phyloP scores from a whole-genome alignment of 2,113 vertebrate genomes.

The Chloropsis hardwickii region DNA sequence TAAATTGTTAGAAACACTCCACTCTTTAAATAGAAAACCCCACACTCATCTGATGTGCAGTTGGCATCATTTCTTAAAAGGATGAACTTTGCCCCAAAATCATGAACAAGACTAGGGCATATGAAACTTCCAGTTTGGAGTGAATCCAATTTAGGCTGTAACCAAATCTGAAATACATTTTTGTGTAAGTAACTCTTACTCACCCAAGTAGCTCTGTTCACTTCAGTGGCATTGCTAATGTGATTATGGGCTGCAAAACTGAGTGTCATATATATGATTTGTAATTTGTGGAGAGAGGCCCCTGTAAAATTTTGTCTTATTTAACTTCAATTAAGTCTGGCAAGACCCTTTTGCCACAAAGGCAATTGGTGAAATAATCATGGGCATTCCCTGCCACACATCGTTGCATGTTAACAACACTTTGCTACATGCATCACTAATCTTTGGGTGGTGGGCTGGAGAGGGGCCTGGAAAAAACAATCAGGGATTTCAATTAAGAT shows the following conservation, averaged over 20 bases:
- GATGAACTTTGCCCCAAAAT: constrained; percentile 17
- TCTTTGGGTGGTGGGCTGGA: background rate
- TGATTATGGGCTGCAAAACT: constrained; percentile 36
- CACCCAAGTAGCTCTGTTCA: background rate
- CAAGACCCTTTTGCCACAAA: background rate
- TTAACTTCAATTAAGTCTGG: constrained; percentile 1
- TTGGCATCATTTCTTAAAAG: background rate
- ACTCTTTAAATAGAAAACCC: background rate
- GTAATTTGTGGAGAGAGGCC: background rate
- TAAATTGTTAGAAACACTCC: background rate
- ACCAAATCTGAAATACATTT: background rate
- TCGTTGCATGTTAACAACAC: background rate
- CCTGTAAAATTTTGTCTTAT: background rate
- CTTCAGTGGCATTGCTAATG: constrained; percentile 14
- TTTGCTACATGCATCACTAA: background rate
- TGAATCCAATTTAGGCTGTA: background rate
- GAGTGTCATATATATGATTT: background rate
- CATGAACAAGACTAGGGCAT: background rate
- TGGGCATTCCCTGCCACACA: background rate
- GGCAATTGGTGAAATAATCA: background rate
- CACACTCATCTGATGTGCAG: background rate
- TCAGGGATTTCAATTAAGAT: constrained; percentile 4
- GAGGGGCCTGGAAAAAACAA: constrained; percentile 11
- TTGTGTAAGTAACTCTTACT: background rate
- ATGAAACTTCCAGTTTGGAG: background rate